These are phyloP conservation scores for Hephaestus fuliginosus DNA, from an alignment of 2,797 vertebrate species.

Conservation along the genomic window DNA sequence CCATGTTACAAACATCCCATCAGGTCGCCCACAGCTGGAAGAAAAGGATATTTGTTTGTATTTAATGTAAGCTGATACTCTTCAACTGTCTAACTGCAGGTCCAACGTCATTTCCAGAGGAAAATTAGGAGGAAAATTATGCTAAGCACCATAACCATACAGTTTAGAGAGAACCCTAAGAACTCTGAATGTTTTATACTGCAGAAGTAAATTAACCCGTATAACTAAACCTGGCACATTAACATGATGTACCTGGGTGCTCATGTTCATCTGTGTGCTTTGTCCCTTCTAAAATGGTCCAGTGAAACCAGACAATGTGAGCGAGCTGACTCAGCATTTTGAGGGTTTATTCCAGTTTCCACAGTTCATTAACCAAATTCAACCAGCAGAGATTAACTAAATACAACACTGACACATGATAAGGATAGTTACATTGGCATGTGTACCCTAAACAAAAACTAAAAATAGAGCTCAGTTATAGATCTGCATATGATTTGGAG, in stretches of 20 bases:
- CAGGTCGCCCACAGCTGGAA: not conserved
- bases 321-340: slow-evolving; percentile 28
- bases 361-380: not conserved
- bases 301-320: slow-evolving; percentile 36
- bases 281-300: not conserved
- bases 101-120: not conserved
- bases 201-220: no score
- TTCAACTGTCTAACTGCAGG: slow-evolving; percentile 22
- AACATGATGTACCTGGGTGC: no score
- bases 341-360: not conserved
- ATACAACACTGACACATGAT: not conserved
- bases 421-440: not conserved
- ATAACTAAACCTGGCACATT: no score
- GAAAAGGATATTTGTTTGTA: not conserved
- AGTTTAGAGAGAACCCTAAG: slow-evolving; percentile 69
- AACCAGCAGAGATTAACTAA: not conserved
- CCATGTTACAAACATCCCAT: no score
- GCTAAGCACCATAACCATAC: not conserved
- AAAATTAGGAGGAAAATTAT: not conserved
- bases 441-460: not conserved
- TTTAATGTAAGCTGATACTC: not conserved
- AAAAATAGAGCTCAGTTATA: not conserved
- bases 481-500: slow-evolving; percentile 20
- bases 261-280: no score
- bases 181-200: not conserved